A percentile compares a stretch with the other conserved stretches of the same genome.
Conservation (phyloP, 2,797 vertebrate genomes). For the Pseudotriccus pelzelni region DNA sequence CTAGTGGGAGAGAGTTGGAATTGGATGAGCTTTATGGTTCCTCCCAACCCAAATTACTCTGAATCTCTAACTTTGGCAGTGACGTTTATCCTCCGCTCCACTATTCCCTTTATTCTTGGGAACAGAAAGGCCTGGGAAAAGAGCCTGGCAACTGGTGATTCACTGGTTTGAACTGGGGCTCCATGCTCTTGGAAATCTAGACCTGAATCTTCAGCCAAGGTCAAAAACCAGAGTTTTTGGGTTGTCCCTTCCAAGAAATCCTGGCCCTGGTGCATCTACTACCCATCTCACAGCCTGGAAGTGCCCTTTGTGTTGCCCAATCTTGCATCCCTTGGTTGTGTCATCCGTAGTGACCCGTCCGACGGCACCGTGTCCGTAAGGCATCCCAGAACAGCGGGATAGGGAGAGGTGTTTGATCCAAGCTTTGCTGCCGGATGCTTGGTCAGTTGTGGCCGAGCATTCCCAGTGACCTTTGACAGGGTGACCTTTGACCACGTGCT, state of each 20-base stretch:
- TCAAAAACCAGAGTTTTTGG: not conserved
- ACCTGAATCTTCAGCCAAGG: not conserved
- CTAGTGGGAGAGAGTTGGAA: not conserved
- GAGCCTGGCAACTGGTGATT: not conserved
- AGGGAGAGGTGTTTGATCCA: accelerated
- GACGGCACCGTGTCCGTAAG: accelerated
- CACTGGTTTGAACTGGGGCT: not conserved
- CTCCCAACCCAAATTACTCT: not conserved
- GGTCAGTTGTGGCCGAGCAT: not conserved
- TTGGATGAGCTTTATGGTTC: not conserved
- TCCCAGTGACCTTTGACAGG: not conserved
- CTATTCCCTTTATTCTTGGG: not conserved
- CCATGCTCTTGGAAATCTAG: not conserved
- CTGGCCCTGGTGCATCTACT: not conserved
- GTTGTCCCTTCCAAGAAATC: not conserved
- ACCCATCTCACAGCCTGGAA: accelerated
- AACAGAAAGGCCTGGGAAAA: not conserved
- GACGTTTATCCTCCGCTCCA: not conserved
- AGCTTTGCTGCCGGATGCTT: not conserved
- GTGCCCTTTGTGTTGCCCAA: not conserved
- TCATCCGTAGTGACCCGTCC: accelerated
- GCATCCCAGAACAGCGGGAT: accelerated
- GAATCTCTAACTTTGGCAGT: not conserved
- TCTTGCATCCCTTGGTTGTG: not conserved
- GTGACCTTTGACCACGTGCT: not conserved